Base-by-base conservation (phyloP, 2,888 invertebrate genomes). In the Homarus gammarus region DNA sequence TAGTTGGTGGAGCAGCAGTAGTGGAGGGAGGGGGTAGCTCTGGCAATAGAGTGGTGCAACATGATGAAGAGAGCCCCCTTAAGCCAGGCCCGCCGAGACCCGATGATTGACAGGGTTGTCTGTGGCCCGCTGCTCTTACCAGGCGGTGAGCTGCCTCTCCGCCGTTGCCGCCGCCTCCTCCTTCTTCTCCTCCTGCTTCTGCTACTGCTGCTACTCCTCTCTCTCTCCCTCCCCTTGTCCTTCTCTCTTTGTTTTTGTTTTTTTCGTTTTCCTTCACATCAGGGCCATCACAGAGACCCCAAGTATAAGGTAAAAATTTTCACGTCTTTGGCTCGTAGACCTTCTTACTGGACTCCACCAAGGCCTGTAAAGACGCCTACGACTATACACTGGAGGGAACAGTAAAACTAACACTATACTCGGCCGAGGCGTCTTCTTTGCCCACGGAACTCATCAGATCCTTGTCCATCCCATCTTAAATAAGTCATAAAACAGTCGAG, bases 51-150 rank as follows among this genome's bases (percentile, higher is more conserved):
- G 79, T 81, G 87, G 81, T 72, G 87, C 79, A 81, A 72, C 87
- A 87, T 87, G 87, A 87, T 87, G 87, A 87, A 87, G 87, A 87
- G 87, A 87, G 81, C 87, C 79, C 87, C 87, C 87, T 87, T 87
- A 87, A 87, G 87, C 87, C 87, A 51, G 61, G 79, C 87, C 87
- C 87, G 51, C 72, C 44, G 87, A 87, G 87, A 87, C 79, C 56
- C 38, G 79, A 87, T 87, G 87, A 87, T 87, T 87, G 87, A 87
- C 87, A 87, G 87, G 87, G 79, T 87, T 87, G 87, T 87, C 87
- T 87, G 87, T 87, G 87, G 86, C 79, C 81, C 73, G 79, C 87
- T 87, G 87, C 87, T 87, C 87, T 56, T 87, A 70, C 79, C 73
- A 87, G 87, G 64, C 75, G 73, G 68, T 40, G 79, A 38, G 72